Evolutionary conservation across 2,797 vertebrate genomes (phyloP).

Genomic region (Sparus aurata): DNA sequence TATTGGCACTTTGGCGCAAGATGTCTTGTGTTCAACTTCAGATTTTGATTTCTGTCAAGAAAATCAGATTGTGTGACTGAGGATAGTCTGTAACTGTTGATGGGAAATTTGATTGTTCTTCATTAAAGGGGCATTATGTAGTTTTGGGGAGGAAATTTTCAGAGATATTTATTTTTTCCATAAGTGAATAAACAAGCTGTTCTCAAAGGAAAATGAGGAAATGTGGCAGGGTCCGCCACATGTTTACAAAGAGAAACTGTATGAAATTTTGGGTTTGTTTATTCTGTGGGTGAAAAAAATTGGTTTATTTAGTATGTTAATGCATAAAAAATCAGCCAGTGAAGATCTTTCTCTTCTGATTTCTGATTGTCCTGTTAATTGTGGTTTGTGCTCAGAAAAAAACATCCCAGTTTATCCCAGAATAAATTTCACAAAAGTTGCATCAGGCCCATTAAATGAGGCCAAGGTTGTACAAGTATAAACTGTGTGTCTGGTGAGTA

Average conservation of each 20-base stretch:
- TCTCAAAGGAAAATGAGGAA: too few relatives aligned
- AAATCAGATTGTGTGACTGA: neutral
- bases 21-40: constrained; percentile 11
- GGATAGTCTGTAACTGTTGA: neutral
- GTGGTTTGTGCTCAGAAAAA: neutral
- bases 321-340: too few relatives aligned
- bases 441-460: constrained; percentile 41
- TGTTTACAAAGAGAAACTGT: too few relatives aligned
- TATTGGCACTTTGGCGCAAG: constrained; percentile 20
- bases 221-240: too few relatives aligned
- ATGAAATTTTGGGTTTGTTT: too few relatives aligned
- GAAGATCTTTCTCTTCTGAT: too few relatives aligned
- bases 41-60: constrained; percentile 7
- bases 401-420: neutral
- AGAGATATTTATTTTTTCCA: too few relatives aligned
- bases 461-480: constrained; percentile 22
- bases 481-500: constrained; percentile 24
- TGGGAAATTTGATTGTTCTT: neutral
- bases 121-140: neutral
- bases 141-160: too few relatives aligned
- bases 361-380: neutral
- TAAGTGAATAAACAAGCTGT: too few relatives aligned
- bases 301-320: too few relatives aligned
- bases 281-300: too few relatives aligned
- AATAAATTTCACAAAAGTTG: constrained; percentile 47